Evolutionary conservation across 2,797 vertebrate species (phyloP).

Genomic region (Emys orbicularis): DNA sequence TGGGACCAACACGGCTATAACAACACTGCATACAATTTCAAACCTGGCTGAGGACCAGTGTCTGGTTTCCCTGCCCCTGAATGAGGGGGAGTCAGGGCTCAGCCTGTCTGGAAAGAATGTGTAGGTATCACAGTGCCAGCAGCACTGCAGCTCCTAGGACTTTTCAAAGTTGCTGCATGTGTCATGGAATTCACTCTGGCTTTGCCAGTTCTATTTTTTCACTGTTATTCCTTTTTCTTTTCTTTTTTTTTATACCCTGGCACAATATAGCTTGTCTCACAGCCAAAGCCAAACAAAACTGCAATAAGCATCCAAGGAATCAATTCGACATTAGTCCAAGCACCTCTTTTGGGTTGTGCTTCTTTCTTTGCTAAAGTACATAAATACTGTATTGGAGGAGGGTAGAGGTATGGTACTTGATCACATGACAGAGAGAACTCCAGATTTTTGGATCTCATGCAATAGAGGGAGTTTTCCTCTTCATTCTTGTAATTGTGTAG

Average conservation of each 20-base stretch:
- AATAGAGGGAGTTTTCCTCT: slow-evolving; percentile 1
- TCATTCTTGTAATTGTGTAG: neutral
- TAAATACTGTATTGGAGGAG: neutral
- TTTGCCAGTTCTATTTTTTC: neutral
- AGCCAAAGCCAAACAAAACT: slow-evolving; percentile 70
- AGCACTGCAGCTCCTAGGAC: neutral
- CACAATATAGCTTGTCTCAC: slow-evolving; percentile 59
- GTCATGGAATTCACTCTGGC: slow-evolving; percentile 30
- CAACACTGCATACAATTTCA: neutral
- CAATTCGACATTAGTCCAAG: slow-evolving; percentile 19
- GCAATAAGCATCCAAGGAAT: slow-evolving; percentile 32
- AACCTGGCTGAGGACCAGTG: slow-evolving; percentile 19
- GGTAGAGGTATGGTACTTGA: neutral
- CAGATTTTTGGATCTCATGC: neutral
- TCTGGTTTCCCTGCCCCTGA: neutral
- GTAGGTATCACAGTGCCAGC: neutral
- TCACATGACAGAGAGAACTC: neutral
- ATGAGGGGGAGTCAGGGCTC: neutral
- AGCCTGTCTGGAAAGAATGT: slow-evolving; percentile 23
- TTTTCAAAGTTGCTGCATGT: slow-evolving; percentile 24
- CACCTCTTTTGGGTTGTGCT: neutral
- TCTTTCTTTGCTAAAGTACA: slow-evolving; percentile 11
- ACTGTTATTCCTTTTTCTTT: slow-evolving; percentile 49
- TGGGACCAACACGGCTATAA: too few species aligned
- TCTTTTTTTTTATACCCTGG: slow-evolving; percentile 35